phyloP scores from a whole-genome alignment of 1,140 invertebrate species.

The Coboldia fuscipes region DNA sequence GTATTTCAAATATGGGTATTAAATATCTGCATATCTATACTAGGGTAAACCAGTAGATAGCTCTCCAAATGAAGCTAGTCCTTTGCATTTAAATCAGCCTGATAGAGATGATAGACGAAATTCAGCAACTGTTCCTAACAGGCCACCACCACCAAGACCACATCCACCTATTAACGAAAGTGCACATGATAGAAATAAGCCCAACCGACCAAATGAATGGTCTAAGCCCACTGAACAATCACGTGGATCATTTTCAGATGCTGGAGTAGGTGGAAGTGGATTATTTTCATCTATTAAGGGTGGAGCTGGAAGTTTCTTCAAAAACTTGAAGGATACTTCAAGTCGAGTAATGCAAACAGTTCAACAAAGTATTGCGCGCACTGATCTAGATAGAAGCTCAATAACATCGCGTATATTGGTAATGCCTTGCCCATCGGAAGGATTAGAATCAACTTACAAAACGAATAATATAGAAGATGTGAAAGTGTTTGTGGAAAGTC shows the following conservation, averaged over 20 bases:
- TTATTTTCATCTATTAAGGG: slow-evolving; percentile 64
- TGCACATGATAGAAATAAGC: neutral
- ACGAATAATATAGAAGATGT: slow-evolving; percentile 90
- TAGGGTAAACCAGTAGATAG: slow-evolving; percentile 14
- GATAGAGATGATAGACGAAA: neutral
- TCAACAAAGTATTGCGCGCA: slow-evolving; percentile 72
- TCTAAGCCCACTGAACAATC: slow-evolving; percentile 12
- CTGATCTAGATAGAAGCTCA: slow-evolving; percentile 76
- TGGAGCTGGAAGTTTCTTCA: slow-evolving; percentile 67
- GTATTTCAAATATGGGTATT: slow-evolving; percentile 8
- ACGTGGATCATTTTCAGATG: slow-evolving; percentile 9
- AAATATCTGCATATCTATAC: slow-evolving; percentile 3
- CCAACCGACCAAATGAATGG: slow-evolving; percentile 11
- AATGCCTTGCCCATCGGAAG: slow-evolving; percentile 87
- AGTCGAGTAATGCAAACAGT: slow-evolving; percentile 92
- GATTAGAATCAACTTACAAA: slow-evolving; percentile 78
- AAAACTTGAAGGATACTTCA: slow-evolving; percentile 90
- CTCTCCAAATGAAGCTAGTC: slow-evolving; percentile 7
- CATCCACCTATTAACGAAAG: slow-evolving; percentile 4
- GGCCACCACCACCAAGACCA: slow-evolving; percentile 15
- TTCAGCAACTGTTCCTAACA: slow-evolving; percentile 7
- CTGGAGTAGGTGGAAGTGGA: slow-evolving; percentile 23
- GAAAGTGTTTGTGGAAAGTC: slow-evolving; percentile 41
- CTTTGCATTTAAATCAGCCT: slow-evolving; percentile 3
- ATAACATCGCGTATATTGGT: slow-evolving; percentile 72